Percentiles rank a stretch among this genome's conserved stretches.
phyloP scores from a whole-genome alignment of 2,797 vertebrate genomes.

The Enteromius treurensis region DNA sequence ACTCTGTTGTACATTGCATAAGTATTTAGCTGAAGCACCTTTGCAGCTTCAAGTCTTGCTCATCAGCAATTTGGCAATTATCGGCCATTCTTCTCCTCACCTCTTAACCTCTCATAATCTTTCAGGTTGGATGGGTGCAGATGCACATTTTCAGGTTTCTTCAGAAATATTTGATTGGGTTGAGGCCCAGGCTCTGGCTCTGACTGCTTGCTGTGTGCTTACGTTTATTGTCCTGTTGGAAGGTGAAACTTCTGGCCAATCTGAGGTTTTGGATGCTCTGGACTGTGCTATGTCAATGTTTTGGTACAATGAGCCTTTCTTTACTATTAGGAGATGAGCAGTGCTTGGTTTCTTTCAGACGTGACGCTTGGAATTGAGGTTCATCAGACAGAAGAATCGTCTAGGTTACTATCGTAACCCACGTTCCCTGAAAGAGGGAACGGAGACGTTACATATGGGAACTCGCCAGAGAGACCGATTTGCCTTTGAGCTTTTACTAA shows the following conservation, averaged over 20 bases:
- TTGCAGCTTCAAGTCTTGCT: neutral
- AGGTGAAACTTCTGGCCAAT: neutral
- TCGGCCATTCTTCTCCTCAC: neutral
- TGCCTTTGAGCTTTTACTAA: too few relatives aligned
- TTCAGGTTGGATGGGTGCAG: neutral
- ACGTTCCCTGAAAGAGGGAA: too few relatives aligned
- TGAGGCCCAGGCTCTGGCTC: neutral
- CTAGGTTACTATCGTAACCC: too few relatives aligned
- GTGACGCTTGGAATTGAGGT: neutral
- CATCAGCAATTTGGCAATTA: neutral
- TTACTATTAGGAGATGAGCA: neutral
- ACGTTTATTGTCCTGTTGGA: neutral
- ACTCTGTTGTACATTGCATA: neutral
- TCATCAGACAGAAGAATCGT: neutral
- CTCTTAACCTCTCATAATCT: neutral
- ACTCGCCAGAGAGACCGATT: too few relatives aligned
- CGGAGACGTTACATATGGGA: too few relatives aligned
- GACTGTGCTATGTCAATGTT: neutral
- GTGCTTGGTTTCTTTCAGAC: neutral
- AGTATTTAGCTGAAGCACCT: neutral
- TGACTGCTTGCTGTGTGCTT: neutral
- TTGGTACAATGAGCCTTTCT: neutral
- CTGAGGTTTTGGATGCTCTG: neutral
- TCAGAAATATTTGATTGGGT: neutral
- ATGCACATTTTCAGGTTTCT: neutral